Percentiles rank a stretch among this genome's conserved stretches.
Evolutionary conservation across 2,888 invertebrate species (phyloP).

Genomic region (Augochlorella aurata): DNA sequence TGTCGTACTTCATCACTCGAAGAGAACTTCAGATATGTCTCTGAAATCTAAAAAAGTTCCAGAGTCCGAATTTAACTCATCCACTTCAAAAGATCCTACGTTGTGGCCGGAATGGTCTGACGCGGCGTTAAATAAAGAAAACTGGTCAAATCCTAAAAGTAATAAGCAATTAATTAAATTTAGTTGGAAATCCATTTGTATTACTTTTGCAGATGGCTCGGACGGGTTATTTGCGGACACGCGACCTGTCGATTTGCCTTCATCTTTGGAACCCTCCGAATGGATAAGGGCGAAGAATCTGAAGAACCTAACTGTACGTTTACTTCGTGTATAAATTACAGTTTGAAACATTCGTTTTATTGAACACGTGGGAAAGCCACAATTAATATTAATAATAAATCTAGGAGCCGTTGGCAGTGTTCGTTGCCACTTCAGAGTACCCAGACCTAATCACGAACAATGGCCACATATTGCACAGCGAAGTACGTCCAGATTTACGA

Average conservation of each 20-base stretch:
- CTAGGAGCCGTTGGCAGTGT: conserved; percentile 60
- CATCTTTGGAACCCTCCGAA: conserved; percentile 58
- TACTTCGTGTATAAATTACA: not conserved
- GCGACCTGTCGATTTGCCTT: conserved; percentile 61
- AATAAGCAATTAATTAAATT: conserved; percentile 11
- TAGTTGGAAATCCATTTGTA: not conserved
- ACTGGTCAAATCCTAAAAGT: conserved; percentile 71
- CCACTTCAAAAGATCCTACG: not conserved
- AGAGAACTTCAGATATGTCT: conserved; percentile 48
- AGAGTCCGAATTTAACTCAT: conserved; percentile 5
- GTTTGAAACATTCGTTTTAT: not conserved
- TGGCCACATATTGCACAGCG: conserved; percentile 79
- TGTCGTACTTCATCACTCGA: not conserved
- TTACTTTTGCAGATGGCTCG: conserved; percentile 48
- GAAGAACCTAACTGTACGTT: conserved; percentile 53
- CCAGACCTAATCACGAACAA: conserved; percentile 79
- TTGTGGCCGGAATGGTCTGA: conserved; percentile 73
- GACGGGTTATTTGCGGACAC: conserved; percentile 65
- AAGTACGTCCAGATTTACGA: conserved; percentile 59
- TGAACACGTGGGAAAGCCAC: not conserved
- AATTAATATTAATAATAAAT: conserved; percentile 25
- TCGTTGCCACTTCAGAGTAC: conserved; percentile 60
- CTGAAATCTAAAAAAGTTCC: conserved; percentile 36
- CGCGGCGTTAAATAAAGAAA: conserved; percentile 66
- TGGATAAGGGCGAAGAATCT: conserved; percentile 70